These are phyloP conservation scores for Lampris megalopsis DNA, from an alignment of 2,113 vertebrate species.

Conservation along the genomic window DNA sequence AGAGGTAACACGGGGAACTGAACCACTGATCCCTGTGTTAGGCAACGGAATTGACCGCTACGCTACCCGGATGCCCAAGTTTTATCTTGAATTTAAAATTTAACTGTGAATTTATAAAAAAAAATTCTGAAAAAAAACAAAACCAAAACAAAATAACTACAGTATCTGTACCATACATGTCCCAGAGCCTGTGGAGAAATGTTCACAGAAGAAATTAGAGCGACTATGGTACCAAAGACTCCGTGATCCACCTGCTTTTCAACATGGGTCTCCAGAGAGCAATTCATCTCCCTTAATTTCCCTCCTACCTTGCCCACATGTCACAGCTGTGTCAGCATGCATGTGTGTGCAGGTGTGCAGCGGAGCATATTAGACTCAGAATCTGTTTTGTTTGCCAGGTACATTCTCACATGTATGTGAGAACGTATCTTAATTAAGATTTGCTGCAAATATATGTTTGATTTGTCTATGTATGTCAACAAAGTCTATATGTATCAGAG, in stretches of 20 bases:
- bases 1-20: too few species aligned
- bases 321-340: conserved; percentile 37
- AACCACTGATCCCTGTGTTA: too few species aligned
- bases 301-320: conserved; percentile 19
- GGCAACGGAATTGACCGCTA: too few species aligned
- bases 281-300: conserved; percentile 52
- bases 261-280: conserved; percentile 3
- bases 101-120: background rate
- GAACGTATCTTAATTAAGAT: too few species aligned
- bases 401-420: background rate
- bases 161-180: background rate
- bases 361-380: conserved; percentile 34
- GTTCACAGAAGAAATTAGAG: conserved; percentile 11
- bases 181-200: background rate
- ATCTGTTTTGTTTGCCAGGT: too few species aligned
- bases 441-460: too few species aligned
- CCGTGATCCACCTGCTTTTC: conserved; percentile 28
- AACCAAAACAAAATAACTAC: background rate
- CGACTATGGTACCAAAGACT: background rate
- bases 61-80: too few species aligned
- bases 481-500: too few species aligned
- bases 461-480: too few species aligned
- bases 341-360: conserved; percentile 22
- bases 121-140: background rate
- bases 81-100: too few species aligned